A percentile compares a stretch with the other conserved stretches of the same genome.
These are phyloP conservation scores for Onthophagus sagittarius DNA, from an alignment of 2,888 invertebrate genomes.

Conservation along the genomic window DNA sequence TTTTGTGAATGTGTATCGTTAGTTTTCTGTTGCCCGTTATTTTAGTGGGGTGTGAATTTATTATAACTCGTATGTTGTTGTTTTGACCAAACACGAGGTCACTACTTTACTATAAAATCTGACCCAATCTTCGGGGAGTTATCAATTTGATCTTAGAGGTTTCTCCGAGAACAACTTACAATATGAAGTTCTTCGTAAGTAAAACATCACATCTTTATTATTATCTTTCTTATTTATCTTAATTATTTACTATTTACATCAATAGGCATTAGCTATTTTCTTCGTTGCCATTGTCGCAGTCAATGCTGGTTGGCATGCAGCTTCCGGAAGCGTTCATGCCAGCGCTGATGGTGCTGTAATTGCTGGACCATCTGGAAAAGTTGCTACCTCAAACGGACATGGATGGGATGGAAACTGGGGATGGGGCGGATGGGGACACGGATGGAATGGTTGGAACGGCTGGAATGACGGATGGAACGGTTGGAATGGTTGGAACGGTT, in stretches of 20 bases:
- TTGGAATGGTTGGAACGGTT: constrained; percentile 8
- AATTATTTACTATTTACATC: background rate
- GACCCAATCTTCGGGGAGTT: constrained; percentile 6
- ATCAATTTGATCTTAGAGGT: constrained; percentile 20
- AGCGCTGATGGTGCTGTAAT: constrained; percentile 18
- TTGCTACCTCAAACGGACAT: constrained; percentile 13
- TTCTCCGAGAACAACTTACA: constrained; percentile 11
- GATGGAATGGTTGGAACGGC: constrained; percentile 24
- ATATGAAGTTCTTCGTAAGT: constrained; percentile 21
- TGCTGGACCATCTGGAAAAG: constrained; percentile 20
- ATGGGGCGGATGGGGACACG: constrained; percentile 24
- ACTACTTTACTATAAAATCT: constrained; percentile 18
- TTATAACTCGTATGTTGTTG: background rate
- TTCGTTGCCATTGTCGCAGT: constrained; percentile 15
- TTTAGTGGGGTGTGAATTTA: background rate
- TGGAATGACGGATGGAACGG: constrained; percentile 2
- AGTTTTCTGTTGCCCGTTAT: background rate
- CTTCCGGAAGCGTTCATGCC: constrained; percentile 9
- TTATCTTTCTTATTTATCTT: background rate
- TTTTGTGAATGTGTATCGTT: background rate
- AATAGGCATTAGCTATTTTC: constrained; percentile 22
- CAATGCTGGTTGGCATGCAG: constrained; percentile 11
- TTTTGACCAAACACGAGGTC: constrained; percentile 16
- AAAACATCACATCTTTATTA: background rate
- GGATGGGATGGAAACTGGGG: constrained; percentile 24